Evolutionary conservation across 2,797 vertebrate genomes (phyloP), one percentile per base, ranked within the genome.

Genomic region (Eulemur albifrons): DNA sequence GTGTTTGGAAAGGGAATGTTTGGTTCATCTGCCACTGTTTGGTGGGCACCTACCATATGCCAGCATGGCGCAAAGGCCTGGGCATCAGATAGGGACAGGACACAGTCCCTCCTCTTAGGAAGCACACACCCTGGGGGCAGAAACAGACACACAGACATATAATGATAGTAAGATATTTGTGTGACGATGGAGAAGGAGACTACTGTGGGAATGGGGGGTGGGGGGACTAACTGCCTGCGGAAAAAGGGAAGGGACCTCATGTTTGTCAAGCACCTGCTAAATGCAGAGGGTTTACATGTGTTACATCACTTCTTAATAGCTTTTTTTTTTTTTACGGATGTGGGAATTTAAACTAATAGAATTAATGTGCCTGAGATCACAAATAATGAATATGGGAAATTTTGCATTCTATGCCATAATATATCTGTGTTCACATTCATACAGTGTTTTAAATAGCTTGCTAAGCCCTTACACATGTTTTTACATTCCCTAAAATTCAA

Each of bases 401-500:
- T 90, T 76, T 86, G 2, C 25, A 5, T 92, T 77, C 67, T 69
- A 17, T 32, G 38, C n/a, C 38, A 73, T 77, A 77, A 48, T 73
- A 35, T 6, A 70, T 21, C 30, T n/a, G 43, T 85, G 14, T 61
- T 89, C 50, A 80, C 35, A 48, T 65, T 88, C 57, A 7, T 50
- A 67, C 25, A 43, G 1, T n/a, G 2, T 57, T 84, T 84, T 77
- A 65, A 73, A 43, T 88, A 59, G 77, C 57, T 92, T 81, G 9
- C 63, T 79, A 45, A 83, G 2, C 54, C 45, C 15, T 69, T 57
- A 57, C 7, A 18, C 2, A 1, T 85, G 65, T 75, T 80, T 86
- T 95, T 90, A 43, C 12, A 14, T 50, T 95, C 48, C 45, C 59
- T 84, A 43, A 77, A 96, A 84, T 72, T 93, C 54, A 83, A 8